These are phyloP conservation scores for Antheraea assamensis DNA, from an alignment of 2,888 invertebrate species.

Conservation along the genomic window DNA sequence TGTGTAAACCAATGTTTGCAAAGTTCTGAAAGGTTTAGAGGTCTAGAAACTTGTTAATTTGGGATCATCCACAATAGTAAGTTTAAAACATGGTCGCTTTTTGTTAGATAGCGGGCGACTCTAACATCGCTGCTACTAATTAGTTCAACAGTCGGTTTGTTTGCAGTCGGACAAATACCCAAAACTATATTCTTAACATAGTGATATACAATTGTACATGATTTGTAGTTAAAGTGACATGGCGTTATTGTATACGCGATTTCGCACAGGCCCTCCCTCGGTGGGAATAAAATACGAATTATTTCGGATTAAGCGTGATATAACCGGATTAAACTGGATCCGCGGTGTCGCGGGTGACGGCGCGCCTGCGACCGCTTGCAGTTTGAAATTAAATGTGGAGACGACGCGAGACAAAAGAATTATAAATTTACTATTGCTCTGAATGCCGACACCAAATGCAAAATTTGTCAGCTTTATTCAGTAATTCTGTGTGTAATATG, in stretches of 20 bases:
- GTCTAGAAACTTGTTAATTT: no score
- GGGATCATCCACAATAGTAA: no score
- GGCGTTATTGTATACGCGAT: neutral
- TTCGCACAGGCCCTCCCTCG: slow-evolving; percentile 6
- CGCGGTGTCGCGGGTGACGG: slow-evolving; percentile 36
- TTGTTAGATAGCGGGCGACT: no score
- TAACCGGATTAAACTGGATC: slow-evolving; percentile 48
- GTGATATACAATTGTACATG: neutral
- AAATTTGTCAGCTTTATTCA: neutral
- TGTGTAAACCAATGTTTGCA: no score
- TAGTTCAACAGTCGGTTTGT: no score
- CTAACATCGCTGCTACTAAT: no score
- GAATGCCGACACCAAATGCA: neutral
- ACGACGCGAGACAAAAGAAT: slow-evolving; percentile 22
- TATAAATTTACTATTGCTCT: neutral
- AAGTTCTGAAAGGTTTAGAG: no score
- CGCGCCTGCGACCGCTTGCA: slow-evolving; percentile 18
- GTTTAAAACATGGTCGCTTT: no score
- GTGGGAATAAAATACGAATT: slow-evolving; percentile 46
- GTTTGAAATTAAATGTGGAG: slow-evolving; percentile 22
- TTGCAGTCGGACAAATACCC: no score
- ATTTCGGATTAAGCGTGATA: slow-evolving; percentile 51
- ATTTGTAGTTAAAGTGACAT: neutral
- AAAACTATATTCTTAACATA: no score
- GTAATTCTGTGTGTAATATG: neutral